These are phyloP conservation scores for Steinernema scapterisci DNA, from an alignment of 2,888 invertebrate genomes.

Conservation along the genomic window DNA sequence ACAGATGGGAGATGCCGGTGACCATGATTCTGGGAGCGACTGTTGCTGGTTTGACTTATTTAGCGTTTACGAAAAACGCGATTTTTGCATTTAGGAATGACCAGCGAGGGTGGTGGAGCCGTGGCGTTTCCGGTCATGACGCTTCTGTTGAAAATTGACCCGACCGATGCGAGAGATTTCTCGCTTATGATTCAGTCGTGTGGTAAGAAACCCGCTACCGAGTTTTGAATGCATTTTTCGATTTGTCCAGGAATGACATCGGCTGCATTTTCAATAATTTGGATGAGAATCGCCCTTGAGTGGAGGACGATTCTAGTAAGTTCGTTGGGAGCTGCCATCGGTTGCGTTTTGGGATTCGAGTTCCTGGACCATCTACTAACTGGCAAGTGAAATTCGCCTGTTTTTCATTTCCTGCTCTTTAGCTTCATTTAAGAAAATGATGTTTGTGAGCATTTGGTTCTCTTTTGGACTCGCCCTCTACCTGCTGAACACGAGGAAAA, in stretches of 20 bases:
- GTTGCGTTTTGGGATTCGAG: conserved; percentile 64
- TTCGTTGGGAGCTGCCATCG: conserved; percentile 61
- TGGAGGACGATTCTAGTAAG: conserved; percentile 60
- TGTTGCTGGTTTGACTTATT: conserved; percentile 51
- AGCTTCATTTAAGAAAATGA: conserved; percentile 60
- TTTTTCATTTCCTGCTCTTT: too few species aligned
- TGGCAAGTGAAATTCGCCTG: neutral
- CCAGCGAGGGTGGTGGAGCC: conserved; percentile 65
- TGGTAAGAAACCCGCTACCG: too few species aligned
- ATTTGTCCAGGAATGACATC: conserved; percentile 62
- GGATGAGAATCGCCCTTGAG: conserved; percentile 63
- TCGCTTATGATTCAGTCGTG: conserved; percentile 61
- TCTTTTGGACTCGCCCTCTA: conserved; percentile 64
- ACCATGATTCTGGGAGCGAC: conserved; percentile 67
- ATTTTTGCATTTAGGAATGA: conserved; percentile 55
- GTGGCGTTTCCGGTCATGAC: conserved; percentile 66
- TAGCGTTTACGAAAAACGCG: neutral
- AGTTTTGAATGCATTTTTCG: neutral
- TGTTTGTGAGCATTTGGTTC: conserved; percentile 54
- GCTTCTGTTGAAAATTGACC: conserved; percentile 56
- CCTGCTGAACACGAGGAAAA: conserved; percentile 61
- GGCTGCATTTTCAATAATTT: conserved; percentile 64
- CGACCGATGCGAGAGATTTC: conserved; percentile 58
- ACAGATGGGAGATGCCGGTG: conserved; percentile 65
- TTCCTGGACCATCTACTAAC: conserved; percentile 42